phyloP scores from a whole-genome alignment of 2,113 vertebrate genomes.

The Tursiops truncatus region DNA sequence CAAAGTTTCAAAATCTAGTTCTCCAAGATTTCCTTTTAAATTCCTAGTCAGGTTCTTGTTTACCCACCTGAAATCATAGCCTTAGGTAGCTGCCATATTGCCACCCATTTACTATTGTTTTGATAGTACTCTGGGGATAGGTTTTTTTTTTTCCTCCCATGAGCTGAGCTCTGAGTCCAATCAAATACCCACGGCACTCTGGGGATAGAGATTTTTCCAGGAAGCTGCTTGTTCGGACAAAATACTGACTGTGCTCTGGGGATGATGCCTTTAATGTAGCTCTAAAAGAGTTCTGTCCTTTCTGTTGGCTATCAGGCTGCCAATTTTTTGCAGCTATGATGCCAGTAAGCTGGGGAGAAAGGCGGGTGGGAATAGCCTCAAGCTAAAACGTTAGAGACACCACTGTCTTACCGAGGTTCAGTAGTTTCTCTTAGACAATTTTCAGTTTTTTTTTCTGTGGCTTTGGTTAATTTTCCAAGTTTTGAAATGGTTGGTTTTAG shows the following conservation, averaged over 20 bases:
- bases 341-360: background rate
- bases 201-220: background rate
- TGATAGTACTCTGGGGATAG: background rate
- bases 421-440: background rate
- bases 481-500: background rate
- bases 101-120: background rate
- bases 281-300: background rate
- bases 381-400: background rate
- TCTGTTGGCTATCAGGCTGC: background rate
- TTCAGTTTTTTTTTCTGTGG: background rate
- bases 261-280: background rate
- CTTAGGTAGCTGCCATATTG: background rate
- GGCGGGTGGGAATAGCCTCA: background rate
- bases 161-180: background rate
- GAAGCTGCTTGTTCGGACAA: background rate
- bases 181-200: background rate
- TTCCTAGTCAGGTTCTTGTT: background rate
- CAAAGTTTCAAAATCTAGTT: background rate
- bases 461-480: background rate
- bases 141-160: fast-evolving
- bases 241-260: background rate
- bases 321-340: background rate
- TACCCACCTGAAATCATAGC: background rate
- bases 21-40: background rate
- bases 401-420: background rate